Evolutionary conservation across 2,888 invertebrate species (phyloP).

Genomic region (Cecidostiba fungosa): DNA sequence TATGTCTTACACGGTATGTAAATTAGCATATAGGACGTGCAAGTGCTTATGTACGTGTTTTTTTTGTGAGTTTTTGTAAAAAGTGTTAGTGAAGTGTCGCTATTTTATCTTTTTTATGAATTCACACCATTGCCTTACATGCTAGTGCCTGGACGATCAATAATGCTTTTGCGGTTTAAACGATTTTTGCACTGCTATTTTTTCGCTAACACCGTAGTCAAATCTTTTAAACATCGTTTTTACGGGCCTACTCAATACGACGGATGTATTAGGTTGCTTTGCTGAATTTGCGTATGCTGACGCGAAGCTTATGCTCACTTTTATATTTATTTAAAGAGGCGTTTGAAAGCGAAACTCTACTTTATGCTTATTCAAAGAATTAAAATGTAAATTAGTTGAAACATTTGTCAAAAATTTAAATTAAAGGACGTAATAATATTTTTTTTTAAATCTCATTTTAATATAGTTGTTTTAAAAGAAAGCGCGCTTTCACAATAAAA

Average conservation of each 20-base stretch:
- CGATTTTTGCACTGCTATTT: neutral
- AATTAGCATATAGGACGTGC: slow-evolving; percentile 45
- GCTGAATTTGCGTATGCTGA: neutral
- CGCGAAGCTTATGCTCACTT: neutral
- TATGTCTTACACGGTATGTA: slow-evolving; percentile 32
- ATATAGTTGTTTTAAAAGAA: slow-evolving; percentile 6
- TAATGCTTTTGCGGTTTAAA: slow-evolving; percentile 2
- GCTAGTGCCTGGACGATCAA: slow-evolving; percentile 46
- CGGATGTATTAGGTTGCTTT: slow-evolving; percentile 28
- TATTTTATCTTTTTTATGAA: slow-evolving; percentile 43
- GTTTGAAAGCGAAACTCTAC: slow-evolving; percentile 29
- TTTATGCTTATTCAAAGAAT: neutral
- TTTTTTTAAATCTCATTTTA: slow-evolving; percentile 34
- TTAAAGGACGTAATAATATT: neutral
- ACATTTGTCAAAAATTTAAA: neutral
- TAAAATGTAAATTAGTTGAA: neutral
- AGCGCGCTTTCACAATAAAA: neutral
- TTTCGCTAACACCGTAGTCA: neutral
- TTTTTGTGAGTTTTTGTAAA: neutral
- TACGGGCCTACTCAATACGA: slow-evolving; percentile 9
- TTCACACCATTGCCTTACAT: slow-evolving; percentile 37
- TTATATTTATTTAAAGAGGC: neutral
- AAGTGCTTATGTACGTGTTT: slow-evolving; percentile 31
- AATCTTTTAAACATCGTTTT: neutral
- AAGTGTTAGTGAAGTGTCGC: neutral